Conservation (phyloP, 1,140 invertebrate genomes). For the honey bee (Apis mellifera) region DNA sequence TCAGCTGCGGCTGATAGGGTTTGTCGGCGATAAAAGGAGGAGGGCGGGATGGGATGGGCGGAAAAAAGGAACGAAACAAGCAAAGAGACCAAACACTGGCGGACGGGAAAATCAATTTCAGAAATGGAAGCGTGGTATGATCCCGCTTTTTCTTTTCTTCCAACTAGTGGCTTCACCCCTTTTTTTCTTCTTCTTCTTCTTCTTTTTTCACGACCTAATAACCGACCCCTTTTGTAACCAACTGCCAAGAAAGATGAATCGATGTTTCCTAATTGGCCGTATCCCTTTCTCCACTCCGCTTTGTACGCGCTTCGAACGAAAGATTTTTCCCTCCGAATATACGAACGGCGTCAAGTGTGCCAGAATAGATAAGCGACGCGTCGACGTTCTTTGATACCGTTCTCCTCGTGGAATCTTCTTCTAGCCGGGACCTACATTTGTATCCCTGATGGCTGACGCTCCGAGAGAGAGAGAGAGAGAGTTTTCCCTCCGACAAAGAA, state of each 20-base stretch:
- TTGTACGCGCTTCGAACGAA: not conserved
- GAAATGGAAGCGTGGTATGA: slow-evolving; percentile 31
- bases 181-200: not conserved
- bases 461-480: not conserved
- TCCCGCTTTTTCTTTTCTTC: not conserved
- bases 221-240: not conserved
- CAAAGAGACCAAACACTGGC: not conserved
- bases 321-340: not conserved
- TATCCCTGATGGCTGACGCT: slow-evolving; percentile 10
- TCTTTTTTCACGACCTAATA: not conserved
- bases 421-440: slow-evolving; percentile 4
- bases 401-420: not conserved
- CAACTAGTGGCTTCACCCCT: not conserved
- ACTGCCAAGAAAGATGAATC: not conserved
- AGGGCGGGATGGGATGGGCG: too few species aligned
- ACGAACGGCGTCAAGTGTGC: not conserved
- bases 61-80: not conserved
- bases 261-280: not conserved
- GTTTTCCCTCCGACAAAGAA: slow-evolving; percentile 20
- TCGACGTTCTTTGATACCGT: not conserved
- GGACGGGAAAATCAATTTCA: slow-evolving; percentile 62
- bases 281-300: not conserved
- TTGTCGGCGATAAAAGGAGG: slow-evolving; percentile 44
- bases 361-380: slow-evolving; percentile 28
- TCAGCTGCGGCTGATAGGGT: slow-evolving; percentile 61